phyloP scores from a whole-genome alignment of 2,113 vertebrate genomes.

The Benitochromis conjunctus region DNA sequence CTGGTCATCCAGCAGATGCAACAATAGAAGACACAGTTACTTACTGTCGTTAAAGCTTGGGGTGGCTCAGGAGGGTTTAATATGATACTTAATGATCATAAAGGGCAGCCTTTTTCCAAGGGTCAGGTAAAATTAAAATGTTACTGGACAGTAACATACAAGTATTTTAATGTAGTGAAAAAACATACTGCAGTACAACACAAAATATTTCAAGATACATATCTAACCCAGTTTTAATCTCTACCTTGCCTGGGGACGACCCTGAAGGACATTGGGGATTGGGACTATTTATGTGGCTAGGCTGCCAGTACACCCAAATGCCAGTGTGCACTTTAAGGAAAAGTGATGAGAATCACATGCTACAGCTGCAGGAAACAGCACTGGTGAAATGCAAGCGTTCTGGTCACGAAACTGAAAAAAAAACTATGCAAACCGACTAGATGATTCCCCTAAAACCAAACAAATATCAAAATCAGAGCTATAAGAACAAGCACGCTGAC shows the following conservation, averaged over 20 bases:
- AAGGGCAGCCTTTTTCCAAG: accelerated
- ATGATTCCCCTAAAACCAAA: neutral
- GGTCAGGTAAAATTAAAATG: neutral
- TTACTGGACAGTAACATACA: neutral
- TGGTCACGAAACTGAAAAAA: neutral
- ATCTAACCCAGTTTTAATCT: neutral
- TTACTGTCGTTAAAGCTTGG: neutral
- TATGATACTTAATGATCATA: neutral
- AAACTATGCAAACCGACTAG: neutral
- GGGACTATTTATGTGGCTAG: neutral
- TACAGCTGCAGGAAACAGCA: neutral
- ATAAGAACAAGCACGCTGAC: neutral
- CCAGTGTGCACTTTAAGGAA: neutral
- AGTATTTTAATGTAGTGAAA: neutral
- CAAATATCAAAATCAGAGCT: neutral
- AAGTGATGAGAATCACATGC: neutral
- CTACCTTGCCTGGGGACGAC: neutral
- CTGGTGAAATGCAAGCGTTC: neutral
- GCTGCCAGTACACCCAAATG: neutral
- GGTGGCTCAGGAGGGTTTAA: accelerated
- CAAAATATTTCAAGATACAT: neutral
- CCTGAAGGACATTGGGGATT: neutral
- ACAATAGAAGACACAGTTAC: neutral
- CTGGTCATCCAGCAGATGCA: neutral
- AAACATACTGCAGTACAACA: neutral